A percentile compares a stretch with the other conserved stretches of the same genome.
These are phyloP conservation scores for Drosophila novamexicana DNA, from an alignment of 1,140 invertebrate genomes.

Conservation along the genomic window DNA sequence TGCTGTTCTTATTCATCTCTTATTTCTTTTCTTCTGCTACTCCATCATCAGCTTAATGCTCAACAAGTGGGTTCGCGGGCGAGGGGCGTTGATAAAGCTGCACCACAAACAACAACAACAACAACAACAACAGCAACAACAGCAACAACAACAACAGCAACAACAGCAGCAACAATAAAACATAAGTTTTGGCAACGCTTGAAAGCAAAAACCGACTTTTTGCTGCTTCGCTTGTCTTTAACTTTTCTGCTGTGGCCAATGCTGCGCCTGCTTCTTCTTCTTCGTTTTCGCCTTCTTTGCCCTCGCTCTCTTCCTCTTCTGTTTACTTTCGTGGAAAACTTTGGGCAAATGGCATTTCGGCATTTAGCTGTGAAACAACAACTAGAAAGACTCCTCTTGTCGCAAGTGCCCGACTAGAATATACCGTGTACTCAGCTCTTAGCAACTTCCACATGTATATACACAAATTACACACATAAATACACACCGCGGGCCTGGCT, in stretches of 20 bases:
- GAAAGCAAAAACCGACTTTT: conserved; percentile 44
- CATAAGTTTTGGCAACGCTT: conserved; percentile 37
- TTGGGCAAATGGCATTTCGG: conserved; percentile 77
- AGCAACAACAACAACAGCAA: conserved; percentile 3
- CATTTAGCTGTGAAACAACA: conserved; percentile 60
- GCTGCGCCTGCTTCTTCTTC: conserved; percentile 4
- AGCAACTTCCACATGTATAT: no score
- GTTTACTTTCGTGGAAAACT: conserved; percentile 58
- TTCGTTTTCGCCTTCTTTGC: background rate
- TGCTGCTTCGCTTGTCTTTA: conserved; percentile 34
- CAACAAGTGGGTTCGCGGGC: conserved; percentile 44
- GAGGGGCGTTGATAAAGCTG: conserved; percentile 42
- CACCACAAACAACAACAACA: conserved; percentile 35
- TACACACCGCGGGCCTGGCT: no score
- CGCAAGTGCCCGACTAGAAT: background rate
- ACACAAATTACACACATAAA: no score
- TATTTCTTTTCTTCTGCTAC: background rate
- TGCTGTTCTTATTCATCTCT: conserved; percentile 19
- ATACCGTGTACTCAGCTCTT: background rate
- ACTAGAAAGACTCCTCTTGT: background rate
- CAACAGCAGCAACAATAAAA: conserved; percentile 9
- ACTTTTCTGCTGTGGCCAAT: conserved; percentile 41
- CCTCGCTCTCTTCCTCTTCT: conserved; percentile 6
- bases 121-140: background rate
- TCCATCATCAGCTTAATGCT: conserved; percentile 28